Percentiles rank a stretch among this genome's conserved stretches.
These are phyloP conservation scores for Pantherophis vulpinus DNA, from an alignment of 2,797 vertebrate genomes.

Conservation along the genomic window DNA sequence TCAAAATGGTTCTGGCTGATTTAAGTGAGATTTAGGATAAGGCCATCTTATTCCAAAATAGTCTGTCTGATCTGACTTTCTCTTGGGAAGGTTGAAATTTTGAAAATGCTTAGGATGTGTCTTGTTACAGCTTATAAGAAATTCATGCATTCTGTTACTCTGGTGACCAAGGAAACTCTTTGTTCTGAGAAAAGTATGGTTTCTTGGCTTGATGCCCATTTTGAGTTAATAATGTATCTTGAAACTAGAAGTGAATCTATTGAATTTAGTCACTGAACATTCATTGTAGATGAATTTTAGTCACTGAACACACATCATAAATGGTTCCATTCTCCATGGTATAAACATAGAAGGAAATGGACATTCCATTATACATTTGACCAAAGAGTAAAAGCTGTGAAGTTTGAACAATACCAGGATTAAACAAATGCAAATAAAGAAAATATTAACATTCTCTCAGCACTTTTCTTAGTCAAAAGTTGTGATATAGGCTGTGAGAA, in stretches of 20 bases:
- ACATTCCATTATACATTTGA: constrained; percentile 66
- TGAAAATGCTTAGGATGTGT: constrained; percentile 75
- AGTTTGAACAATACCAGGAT: constrained; percentile 61
- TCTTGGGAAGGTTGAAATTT: constrained; percentile 66
- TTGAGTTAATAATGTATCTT: too few species aligned
- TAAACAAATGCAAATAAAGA: constrained; percentile 52
- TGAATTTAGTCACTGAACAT: too few species aligned
- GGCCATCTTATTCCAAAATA: constrained; percentile 61
- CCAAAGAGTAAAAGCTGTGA: constrained; percentile 69
- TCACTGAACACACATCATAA: too few species aligned
- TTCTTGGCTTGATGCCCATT: too few species aligned
- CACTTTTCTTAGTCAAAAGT: constrained; percentile 58
- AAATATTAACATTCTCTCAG: constrained; percentile 67
- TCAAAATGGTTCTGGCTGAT: constrained; percentile 60
- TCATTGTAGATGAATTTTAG: too few species aligned
- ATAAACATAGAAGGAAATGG: too few species aligned
- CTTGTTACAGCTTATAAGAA: constrained; percentile 76
- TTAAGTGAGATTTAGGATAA: constrained; percentile 55
- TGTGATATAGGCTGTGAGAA: constrained; percentile 51
- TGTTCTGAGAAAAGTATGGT: too few species aligned
- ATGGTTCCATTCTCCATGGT: too few species aligned
- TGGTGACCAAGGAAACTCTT: too few species aligned
- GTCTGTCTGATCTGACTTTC: constrained; percentile 71
- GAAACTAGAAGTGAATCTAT: too few species aligned
- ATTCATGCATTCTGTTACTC: constrained; percentile 71